Base-by-base conservation (phyloP, 2,888 invertebrate species). In the Craniophora ligustri region DNA sequence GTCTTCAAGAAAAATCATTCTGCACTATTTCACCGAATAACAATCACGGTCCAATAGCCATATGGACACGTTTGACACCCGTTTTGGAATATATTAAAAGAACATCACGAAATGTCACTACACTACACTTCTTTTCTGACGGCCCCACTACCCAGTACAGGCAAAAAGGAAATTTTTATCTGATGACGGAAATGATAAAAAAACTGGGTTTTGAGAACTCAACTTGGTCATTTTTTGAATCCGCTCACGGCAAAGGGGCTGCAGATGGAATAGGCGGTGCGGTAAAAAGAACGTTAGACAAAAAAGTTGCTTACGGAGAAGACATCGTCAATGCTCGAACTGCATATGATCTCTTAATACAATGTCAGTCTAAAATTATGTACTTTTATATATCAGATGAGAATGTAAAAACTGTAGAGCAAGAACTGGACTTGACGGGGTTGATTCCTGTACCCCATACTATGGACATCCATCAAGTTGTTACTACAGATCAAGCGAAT, bases 161-260 rank as follows among this genome's bases (percentile, higher is more conserved):
- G 21, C 50, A 61, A 34, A 41, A 41, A 41, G 16, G 21, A 26
- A 30, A 15, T 28, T 46, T 39, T 40, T 34, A 31, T 32, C 34
- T 38, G 6, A 21, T 31, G 23, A 47, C 38, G 18, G 13, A 48
- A 42, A 36, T 47, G 34, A 30, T 23, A 26, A 31, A 47, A 39
- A 36, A 47, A 32, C 7, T 18, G n/a, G 21, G 30, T 31, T 38
- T 47, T 38, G 39, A 38, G 19, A 45, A 41, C n/a, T 36, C 50
- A 26, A 31, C 58, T 31, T 63, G 63, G 63, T 41, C 36, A 3
- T 59, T 59, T 46, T 58, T 58, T 48, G 48, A 59, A 48, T 38
- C 63, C 19, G 36, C 39, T 7, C 63, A 63, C 35, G 58, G 58
- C 18, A 63, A 55, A 39, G 63, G 63, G 10, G 51, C 63, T n/a